Evolutionary conservation across 1,140 invertebrate species (phyloP), one percentile per base, ranked within the genome.

Genomic region (Whitmania pigra): DNA sequence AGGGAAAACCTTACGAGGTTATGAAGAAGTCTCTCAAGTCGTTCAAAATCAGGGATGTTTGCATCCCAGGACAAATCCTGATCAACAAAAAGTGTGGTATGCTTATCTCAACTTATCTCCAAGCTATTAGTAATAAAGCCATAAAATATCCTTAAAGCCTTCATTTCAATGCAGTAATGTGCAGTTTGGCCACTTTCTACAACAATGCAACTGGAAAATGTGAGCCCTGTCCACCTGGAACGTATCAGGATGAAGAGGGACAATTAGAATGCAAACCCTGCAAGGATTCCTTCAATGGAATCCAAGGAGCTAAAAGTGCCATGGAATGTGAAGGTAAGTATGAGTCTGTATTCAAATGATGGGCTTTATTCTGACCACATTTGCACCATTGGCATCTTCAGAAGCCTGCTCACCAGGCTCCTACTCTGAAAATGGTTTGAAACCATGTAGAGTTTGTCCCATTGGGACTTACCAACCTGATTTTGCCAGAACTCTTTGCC

Each of bases 201-300:
- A 87, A 93, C 75, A 84, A 85, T 49, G 85, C 86, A 11, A 88
- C 86, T 31, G 87, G 88, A 76, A 87, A 85, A 27, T 98, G 95
- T 78, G 81, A 88, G 20, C 87, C 88, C 6, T 99, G 95, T 79
- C 88, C 90, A 0, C 82, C 89, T 57, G 94, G 94, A 70, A 90
- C 88, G 0, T 99, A 96, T 80, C 94, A 98, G 83, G 93, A 93
- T 75, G 90, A 94, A 82, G 87, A 90, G 3, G 94, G 93, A 3
- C 91, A 95, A 81, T 79, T 89, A 60, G 88, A 90, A 78, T 97
- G 94, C 80, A 90, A 87, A 71, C 84, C 88, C 17, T 97, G 11
- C 84, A 87, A 2, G 93, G 93, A 11, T 74, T 74, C 13, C 18
- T 13, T 25, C 22, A 63, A 63, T n/a, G 79, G 79, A 1, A 68